Conservation (phyloP, 2,888 invertebrate species). For the Megaustenia siamemsis region DNA sequence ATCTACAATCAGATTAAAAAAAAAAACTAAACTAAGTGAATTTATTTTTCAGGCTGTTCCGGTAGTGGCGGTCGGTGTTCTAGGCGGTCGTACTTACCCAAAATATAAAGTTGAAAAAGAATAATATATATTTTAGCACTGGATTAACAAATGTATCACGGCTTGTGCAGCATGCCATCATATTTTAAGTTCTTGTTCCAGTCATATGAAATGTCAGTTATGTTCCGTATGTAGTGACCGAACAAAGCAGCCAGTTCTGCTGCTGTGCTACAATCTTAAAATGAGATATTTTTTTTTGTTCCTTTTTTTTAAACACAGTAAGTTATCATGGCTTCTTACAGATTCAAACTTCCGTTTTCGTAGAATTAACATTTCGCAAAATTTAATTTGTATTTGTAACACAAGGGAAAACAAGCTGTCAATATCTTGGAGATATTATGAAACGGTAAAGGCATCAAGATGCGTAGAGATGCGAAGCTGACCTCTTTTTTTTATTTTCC, state of each 20-base stretch:
- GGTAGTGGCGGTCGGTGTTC: too few species aligned
- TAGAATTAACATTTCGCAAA: too few species aligned
- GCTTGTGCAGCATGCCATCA: slow-evolving; percentile 53
- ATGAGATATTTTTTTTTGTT: neutral
- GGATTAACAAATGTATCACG: slow-evolving; percentile 53
- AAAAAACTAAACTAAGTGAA: too few species aligned
- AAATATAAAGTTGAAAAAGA: slow-evolving; percentile 92
- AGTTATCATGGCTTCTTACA: slow-evolving; percentile 12
- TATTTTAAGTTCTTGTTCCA: slow-evolving; percentile 11
- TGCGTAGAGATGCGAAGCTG: too few species aligned
- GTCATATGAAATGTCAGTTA: neutral
- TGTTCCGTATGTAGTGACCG: neutral
- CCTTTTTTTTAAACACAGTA: neutral
- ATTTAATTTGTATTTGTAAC: too few species aligned
- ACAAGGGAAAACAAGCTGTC: too few species aligned
- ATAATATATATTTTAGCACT: slow-evolving; percentile 91
- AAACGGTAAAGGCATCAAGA: too few species aligned
- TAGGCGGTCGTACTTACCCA: slow-evolving; percentile 90
- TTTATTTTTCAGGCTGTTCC: too few species aligned
- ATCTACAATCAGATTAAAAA: too few species aligned
- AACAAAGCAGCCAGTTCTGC: neutral
- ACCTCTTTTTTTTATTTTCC: too few species aligned
- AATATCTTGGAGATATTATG: too few species aligned
- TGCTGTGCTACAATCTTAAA: neutral
- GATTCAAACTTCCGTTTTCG: slow-evolving; percentile 1